A percentile compares a stretch with the other conserved stretches of the same genome.
phyloP scores from a whole-genome alignment of 2,888 invertebrate species.

The Hecatera dysodea region DNA sequence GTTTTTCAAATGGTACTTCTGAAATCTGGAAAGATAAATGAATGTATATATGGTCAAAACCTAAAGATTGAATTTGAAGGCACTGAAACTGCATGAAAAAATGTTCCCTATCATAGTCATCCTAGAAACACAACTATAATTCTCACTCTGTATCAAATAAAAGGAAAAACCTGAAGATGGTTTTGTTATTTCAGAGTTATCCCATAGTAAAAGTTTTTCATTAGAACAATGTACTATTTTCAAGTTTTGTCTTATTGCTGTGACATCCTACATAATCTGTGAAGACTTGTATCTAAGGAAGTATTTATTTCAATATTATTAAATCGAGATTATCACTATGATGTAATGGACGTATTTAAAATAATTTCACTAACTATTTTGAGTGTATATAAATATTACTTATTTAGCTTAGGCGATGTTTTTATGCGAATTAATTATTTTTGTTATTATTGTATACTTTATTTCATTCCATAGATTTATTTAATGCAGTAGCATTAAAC shows the following conservation, averaged over 20 bases:
- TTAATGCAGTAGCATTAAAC: constrained; percentile 78
- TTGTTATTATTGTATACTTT: constrained; percentile 70
- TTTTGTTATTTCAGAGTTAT: no score
- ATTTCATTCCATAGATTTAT: constrained; percentile 86
- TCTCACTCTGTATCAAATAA: no score
- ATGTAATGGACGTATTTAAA: constrained; percentile 28
- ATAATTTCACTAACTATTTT: constrained; percentile 42
- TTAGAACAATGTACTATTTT: no score
- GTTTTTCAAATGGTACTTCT: background rate
- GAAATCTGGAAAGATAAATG: background rate
- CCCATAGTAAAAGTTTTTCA: no score
- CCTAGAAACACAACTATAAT: no score
- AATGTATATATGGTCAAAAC: background rate
- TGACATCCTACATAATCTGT: background rate
- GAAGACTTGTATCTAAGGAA: background rate
- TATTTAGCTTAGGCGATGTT: constrained; percentile 66
- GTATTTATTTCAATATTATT: constrained; percentile 12
- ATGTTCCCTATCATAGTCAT: no score
- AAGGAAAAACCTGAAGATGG: no score
- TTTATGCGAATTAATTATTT: constrained; percentile 67
- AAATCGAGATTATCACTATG: constrained; percentile 31
- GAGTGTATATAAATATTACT: constrained; percentile 56
- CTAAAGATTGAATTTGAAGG: background rate
- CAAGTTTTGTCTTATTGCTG: no score
- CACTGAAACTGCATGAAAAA: no score